Conservation (phyloP, 2,888 invertebrate genomes). For the Polydrusus pterygomalis region DNA sequence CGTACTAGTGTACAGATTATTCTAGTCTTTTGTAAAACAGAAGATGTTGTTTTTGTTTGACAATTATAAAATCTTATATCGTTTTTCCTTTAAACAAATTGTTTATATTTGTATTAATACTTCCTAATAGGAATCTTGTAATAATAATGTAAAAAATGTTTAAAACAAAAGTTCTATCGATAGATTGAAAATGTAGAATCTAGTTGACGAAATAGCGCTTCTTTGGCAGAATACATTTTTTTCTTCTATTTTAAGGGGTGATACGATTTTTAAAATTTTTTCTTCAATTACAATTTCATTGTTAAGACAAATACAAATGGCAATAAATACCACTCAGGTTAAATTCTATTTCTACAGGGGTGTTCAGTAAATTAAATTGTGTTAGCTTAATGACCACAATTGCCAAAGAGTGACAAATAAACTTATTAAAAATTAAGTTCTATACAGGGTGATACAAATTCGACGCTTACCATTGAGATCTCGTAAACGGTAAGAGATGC, state of each 20-base stretch:
- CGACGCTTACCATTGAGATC: no score
- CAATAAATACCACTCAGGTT: slow-evolving; percentile 2
- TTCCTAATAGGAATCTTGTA: slow-evolving; percentile 60
- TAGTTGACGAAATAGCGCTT: slow-evolving; percentile 13
- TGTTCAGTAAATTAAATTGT: not conserved
- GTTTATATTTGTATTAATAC: slow-evolving; percentile 60
- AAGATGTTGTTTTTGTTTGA: slow-evolving; percentile 56
- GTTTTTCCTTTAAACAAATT: slow-evolving; percentile 59
- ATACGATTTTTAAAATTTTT: no score
- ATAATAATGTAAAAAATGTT: slow-evolving; percentile 56
- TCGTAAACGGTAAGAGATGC: no score
- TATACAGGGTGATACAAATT: no score
- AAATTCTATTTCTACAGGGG: not conserved
- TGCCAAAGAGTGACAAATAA: no score
- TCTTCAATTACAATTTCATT: not conserved
- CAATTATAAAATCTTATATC: slow-evolving; percentile 58
- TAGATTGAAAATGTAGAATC: slow-evolving; percentile 35
- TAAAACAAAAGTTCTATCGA: slow-evolving; percentile 55
- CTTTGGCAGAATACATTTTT: slow-evolving; percentile 16
- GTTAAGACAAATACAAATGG: not conserved
- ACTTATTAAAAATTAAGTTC: no score
- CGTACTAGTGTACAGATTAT: slow-evolving; percentile 63
- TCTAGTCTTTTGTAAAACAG: slow-evolving; percentile 59
- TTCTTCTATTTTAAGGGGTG: no score
- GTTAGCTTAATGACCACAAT: no score